Percentiles rank a stretch among this genome's conserved stretches.
Conservation (phyloP, 35 echinoderm and acorn worm genomes). For the Eucidaris tribuloides region DNA sequence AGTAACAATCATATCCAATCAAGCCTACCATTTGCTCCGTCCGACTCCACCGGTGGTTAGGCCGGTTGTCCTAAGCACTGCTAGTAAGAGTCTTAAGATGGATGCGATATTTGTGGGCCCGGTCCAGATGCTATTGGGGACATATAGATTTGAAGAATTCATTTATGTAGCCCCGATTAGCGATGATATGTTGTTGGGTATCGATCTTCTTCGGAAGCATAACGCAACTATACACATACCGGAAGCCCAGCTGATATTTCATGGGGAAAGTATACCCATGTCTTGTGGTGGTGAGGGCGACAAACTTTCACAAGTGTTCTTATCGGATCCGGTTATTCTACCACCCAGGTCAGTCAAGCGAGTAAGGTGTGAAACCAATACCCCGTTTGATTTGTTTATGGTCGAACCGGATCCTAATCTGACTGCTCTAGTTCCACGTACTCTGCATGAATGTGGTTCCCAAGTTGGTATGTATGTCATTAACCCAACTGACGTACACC, state of each 20-base stretch:
- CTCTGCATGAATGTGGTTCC: background rate
- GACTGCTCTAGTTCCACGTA: background rate
- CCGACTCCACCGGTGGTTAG: constrained; percentile 12
- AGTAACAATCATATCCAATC: constrained; percentile 34
- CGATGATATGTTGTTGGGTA: constrained; percentile 57
- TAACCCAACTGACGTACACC: constrained; percentile 6
- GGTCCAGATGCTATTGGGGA: constrained; percentile 14
- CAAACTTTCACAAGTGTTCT: background rate
- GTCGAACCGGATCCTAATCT: constrained; percentile 10
- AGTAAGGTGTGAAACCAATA: constrained; percentile 1
- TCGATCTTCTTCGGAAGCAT: constrained; percentile 24
- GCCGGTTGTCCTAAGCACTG: background rate
- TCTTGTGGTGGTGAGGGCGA: background rate
- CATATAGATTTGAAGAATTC: background rate
- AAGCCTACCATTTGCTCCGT: background rate
- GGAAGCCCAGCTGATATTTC: background rate
- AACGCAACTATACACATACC: background rate
- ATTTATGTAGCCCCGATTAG: constrained; percentile 59
- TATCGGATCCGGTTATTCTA: background rate
- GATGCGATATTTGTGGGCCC: constrained; percentile 15
- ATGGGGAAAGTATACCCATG: constrained; percentile 7
- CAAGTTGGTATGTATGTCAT: constrained; percentile 6
- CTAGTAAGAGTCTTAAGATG: constrained; percentile 38
- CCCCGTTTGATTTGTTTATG: constrained; percentile 12
- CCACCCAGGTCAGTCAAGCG: constrained; percentile 26